A percentile compares a stretch with the other conserved stretches of the same genome.
Evolutionary conservation across 2,888 invertebrate genomes (phyloP).

Genomic region (Anorthoa munda): DNA sequence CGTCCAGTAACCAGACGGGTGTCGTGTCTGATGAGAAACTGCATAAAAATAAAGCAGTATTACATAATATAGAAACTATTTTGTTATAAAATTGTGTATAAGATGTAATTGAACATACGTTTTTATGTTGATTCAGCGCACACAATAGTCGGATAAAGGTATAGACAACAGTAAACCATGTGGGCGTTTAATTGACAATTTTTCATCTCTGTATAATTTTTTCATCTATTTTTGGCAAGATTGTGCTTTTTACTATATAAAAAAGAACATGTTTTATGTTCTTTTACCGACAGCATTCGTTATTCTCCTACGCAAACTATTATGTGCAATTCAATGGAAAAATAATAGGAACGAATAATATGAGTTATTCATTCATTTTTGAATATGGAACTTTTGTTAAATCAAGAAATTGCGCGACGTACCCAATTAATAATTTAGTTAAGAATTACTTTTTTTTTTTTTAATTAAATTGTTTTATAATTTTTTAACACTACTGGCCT

Average conservation of each 20-base stretch:
- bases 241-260: neutral
- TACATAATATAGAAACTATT: neutral
- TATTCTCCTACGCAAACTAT: too few relatives aligned
- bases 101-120: neutral
- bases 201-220: conserved; percentile 1
- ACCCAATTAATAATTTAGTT: neutral
- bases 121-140: conserved; percentile 6
- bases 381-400: too few relatives aligned
- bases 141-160: neutral
- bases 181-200: conserved; percentile 28
- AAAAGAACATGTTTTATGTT: too few relatives aligned
- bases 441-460: neutral
- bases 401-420: too few relatives aligned
- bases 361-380: too few relatives aligned
- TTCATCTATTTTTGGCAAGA: neutral
- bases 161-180: neutral
- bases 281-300: too few relatives aligned
- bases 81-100: neutral
- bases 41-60: neutral
- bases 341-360: too few relatives aligned
- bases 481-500: neutral
- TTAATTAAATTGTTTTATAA: neutral
- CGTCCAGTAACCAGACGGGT: too few relatives aligned
- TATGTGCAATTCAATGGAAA: too few relatives aligned
- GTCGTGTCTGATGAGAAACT: too few relatives aligned